Conservation (phyloP, 2,797 vertebrate genomes). For the Gymnothorax reevesii region DNA sequence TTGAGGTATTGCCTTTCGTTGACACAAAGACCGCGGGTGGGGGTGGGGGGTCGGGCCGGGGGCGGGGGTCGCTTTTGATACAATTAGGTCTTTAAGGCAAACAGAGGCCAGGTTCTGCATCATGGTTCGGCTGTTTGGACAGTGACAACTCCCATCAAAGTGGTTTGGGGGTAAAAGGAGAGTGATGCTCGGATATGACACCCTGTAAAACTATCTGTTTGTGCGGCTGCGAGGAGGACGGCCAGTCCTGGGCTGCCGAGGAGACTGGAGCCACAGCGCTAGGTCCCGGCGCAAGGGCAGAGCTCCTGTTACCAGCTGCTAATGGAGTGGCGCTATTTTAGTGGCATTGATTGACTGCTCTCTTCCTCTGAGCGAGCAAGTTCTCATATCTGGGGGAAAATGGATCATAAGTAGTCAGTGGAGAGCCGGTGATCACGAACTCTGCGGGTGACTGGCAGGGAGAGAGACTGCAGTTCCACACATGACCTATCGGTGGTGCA, state of each 20-base stretch:
- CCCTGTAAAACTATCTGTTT: slow-evolving; percentile 60
- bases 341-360: slow-evolving; percentile 83
- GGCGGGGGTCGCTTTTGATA: slow-evolving; percentile 69
- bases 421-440: slow-evolving; percentile 39
- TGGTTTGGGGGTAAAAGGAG: slow-evolving; percentile 55
- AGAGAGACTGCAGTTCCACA: slow-evolving; percentile 57
- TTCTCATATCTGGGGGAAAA: slow-evolving; percentile 78
- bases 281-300: slow-evolving; percentile 78
- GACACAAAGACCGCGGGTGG: slow-evolving; percentile 69
- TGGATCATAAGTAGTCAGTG: slow-evolving; percentile 70
- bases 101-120: slow-evolving; percentile 50
- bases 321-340: slow-evolving; percentile 82
- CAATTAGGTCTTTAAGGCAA: slow-evolving; percentile 73
- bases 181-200: slow-evolving; percentile 52
- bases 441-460: slow-evolving; percentile 24
- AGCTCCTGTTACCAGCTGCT: slow-evolving; percentile 79
- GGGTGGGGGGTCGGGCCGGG: slow-evolving; percentile 44
- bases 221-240: slow-evolving; percentile 9
- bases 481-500: slow-evolving; percentile 77
- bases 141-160: slow-evolving; percentile 39
- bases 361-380: slow-evolving; percentile 78
- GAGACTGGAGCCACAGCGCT: slow-evolving; percentile 68
- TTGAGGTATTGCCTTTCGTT: slow-evolving; percentile 76
- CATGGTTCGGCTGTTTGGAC: slow-evolving; percentile 43
- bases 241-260: slow-evolving; percentile 24